Evolutionary conservation across 2,888 invertebrate genomes (phyloP).

Genomic region (Gastrophysa polygoni): DNA sequence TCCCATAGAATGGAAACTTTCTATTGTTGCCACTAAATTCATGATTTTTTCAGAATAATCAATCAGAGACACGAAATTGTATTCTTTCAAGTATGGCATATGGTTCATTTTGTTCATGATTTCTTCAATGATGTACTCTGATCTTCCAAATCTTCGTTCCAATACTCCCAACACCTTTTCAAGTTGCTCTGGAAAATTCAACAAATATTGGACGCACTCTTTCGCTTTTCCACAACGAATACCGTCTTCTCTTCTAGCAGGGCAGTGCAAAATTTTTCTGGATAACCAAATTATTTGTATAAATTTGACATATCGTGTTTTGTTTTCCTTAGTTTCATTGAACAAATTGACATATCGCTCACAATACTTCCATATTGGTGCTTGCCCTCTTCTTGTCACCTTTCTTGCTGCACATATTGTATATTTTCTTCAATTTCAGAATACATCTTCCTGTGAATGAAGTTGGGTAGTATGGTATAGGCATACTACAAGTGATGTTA

Average conservation of each 20-base stretch:
- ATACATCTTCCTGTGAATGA: background rate
- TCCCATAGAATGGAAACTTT: background rate
- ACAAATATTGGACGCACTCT: background rate
- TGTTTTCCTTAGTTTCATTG: no score
- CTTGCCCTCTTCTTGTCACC: no score
- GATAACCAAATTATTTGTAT: no score
- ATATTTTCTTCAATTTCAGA: background rate
- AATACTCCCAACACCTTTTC: background rate
- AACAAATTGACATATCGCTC: no score
- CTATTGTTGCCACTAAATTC: background rate
- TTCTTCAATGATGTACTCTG: background rate
- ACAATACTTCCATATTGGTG: no score
- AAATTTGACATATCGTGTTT: no score
- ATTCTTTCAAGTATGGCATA: background rate
- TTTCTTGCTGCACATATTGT: background rate
- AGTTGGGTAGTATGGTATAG: no score
- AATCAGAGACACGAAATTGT: background rate
- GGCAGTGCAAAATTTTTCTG: no score
- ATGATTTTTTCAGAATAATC: background rate
- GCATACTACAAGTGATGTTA: background rate
- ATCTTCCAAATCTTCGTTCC: background rate
- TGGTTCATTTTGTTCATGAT: background rate
- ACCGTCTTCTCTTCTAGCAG: background rate
- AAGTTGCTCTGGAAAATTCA: background rate
- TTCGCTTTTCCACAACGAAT: background rate